Evolutionary conservation across 2,888 invertebrate genomes (phyloP), one percentile per base, ranked within the genome.

Genomic region (Mesorhabditis spiculigera): DNA sequence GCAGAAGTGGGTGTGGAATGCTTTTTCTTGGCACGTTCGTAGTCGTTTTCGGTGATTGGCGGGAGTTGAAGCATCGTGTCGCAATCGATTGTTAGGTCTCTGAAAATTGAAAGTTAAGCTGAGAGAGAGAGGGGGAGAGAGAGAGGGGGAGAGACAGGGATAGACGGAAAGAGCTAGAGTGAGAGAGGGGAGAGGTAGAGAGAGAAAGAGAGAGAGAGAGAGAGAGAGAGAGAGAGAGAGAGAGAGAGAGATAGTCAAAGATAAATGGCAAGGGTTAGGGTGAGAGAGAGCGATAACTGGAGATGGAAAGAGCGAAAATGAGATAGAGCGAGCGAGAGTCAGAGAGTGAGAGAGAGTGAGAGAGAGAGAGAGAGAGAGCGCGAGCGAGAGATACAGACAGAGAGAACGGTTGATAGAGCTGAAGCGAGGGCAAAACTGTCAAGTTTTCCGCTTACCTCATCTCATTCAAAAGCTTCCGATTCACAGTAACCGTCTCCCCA

Each of bases 401-500:
- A 10, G 8, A 50, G 3, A 28, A 28, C 28, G 28, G 28, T 1
- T 28, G 28, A 28, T 28, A 28, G 28, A 28, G 28, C n/a, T n/a
- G 10, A 13, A 3, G 58, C 8, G n/a, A 50, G 58, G n/a, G n/a
- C 8, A 50, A 50, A 50, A 10, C 10, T 50, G 8, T 50, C 10
- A n/a, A 50, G 58, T n/a, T 50, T 50, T 50, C 58, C 58, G 10
- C 58, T 13, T 50, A 50, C 58, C 58, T 50, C 58, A 50, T 50
- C n/a, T 50, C n/a, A 50, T 50, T n/a, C 58, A 50, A n/a, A n/a
- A 50, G 58, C 58, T 50, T n/a, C n/a, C 58, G 8, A n/a, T n/a
- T 50, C 28, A 28, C 28, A 3, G n/a, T 50, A 50, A 50, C n/a
- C 58, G 58, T n/a, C n/a, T 50, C n/a, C 8, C n/a, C 58, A n/a